These are phyloP conservation scores for Phaetusa simplex DNA, from an alignment of 2,113 vertebrate genomes.

Conservation along the genomic window DNA sequence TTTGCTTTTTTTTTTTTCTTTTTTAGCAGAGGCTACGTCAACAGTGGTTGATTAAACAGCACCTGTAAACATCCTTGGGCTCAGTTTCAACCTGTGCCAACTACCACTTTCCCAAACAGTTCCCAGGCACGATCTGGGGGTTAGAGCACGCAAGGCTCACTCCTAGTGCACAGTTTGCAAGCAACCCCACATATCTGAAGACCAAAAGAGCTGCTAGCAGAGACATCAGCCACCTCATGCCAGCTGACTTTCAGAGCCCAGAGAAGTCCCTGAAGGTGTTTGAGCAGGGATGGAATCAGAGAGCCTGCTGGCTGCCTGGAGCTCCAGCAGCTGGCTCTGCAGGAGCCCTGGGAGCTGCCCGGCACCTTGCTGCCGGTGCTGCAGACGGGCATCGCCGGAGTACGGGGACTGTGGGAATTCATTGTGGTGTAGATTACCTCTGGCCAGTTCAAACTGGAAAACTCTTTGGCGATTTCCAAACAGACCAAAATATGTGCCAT, in stretches of 20 bases:
- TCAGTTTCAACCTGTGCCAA: not conserved
- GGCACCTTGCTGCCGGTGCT: not conserved
- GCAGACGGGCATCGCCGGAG: rapidly evolving
- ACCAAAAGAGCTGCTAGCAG: not conserved
- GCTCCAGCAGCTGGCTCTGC: not conserved
- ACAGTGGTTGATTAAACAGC: not conserved
- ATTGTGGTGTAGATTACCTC: not conserved
- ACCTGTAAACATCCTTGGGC: not conserved
- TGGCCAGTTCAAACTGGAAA: not conserved
- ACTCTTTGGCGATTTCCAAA: not conserved
- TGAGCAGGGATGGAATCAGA: not conserved
- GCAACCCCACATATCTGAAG: not conserved
- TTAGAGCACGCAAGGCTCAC: not conserved
- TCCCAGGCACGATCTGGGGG: not conserved
- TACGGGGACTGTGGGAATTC: not conserved
- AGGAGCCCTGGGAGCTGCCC: not conserved
- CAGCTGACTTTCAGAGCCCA: not conserved
- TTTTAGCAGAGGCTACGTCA: not conserved
- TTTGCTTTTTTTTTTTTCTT: not conserved
- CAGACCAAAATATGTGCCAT: not conserved
- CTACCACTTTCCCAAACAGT: not conserved
- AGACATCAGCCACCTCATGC: not conserved
- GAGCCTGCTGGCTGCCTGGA: not conserved
- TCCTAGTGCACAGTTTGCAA: not conserved
- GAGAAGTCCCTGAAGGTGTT: not conserved